phyloP scores from a whole-genome alignment of 1,140 invertebrate species.

The Marisa cornuarietis region DNA sequence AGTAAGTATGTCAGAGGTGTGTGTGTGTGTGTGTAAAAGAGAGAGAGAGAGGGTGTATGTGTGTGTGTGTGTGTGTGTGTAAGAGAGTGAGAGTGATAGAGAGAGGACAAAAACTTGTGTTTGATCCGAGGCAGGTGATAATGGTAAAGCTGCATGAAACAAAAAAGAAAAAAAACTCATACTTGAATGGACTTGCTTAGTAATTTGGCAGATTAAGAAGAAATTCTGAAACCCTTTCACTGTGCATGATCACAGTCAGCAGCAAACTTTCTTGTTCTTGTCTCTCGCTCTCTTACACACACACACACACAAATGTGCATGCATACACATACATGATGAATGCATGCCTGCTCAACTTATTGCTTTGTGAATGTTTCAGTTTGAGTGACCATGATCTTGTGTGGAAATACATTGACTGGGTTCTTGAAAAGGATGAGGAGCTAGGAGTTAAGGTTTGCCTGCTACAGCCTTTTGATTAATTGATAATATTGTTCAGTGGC shows the following conservation, averaged over 20 bases:
- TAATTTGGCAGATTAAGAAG: no score
- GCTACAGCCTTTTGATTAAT: neutral
- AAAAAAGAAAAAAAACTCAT: neutral
- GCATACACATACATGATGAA: conserved; percentile 5
- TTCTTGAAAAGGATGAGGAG: conserved; percentile 64
- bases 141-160: neutral
- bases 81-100: neutral
- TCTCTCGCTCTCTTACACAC: neutral
- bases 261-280: no score
- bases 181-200: no score
- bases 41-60: neutral
- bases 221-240: no score
- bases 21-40: conserved; percentile 3
- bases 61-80: conserved; percentile 12
- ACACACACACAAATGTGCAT: neutral
- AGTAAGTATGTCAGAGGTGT: conserved; percentile 51
- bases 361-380: conserved; percentile 44
- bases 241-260: no score
- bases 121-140: neutral
- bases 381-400: conserved; percentile 64
- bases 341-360: conserved; percentile 5
- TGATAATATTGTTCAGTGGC: neutral
- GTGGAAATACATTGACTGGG: conserved; percentile 69
- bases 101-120: neutral
- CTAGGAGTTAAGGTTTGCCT: conserved; percentile 63